A percentile compares a stretch with the other conserved stretches of the same genome.
phyloP scores from a whole-genome alignment of 2,888 invertebrate species.

The Disparrhopalites patrizii region DNA sequence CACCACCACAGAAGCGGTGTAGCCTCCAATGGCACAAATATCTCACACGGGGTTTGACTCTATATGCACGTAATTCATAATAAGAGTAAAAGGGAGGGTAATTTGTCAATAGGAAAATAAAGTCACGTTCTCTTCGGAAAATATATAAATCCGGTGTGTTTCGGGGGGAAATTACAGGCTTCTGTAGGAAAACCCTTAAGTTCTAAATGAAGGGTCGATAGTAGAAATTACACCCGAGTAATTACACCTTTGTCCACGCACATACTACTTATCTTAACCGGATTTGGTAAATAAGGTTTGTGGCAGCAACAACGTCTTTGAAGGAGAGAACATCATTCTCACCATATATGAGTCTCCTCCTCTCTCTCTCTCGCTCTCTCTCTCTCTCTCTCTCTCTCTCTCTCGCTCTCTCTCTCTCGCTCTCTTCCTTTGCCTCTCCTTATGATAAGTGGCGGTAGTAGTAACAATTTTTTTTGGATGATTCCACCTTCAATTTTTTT shows the following conservation, averaged over 20 bases:
- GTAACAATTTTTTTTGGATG: no score
- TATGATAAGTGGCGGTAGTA: no score
- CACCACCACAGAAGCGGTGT: no score
- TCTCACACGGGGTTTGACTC: no score
- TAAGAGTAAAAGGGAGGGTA: constrained; percentile 23
- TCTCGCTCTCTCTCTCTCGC: background rate
- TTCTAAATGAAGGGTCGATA: constrained; percentile 47
- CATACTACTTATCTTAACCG: constrained; percentile 47
- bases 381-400: background rate
- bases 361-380: background rate
- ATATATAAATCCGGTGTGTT: constrained; percentile 44
- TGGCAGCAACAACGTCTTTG: constrained; percentile 28
- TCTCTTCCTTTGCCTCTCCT: no score
- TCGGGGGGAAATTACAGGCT: constrained; percentile 47
- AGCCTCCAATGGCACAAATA: no score
- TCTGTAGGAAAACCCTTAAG: constrained; percentile 36
- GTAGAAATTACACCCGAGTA: constrained; percentile 47
- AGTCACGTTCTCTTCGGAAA: constrained; percentile 47
- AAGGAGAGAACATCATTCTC: constrained; percentile 24
- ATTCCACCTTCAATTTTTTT: no score
- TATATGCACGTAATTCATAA: background rate
- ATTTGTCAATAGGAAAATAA: constrained; percentile 47
- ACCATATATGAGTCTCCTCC: background rate
- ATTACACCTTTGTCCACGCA: constrained; percentile 41
- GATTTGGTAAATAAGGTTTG: constrained; percentile 47